Conservation (phyloP, 2,888 invertebrate genomes). For the Folsomia manolachei region DNA sequence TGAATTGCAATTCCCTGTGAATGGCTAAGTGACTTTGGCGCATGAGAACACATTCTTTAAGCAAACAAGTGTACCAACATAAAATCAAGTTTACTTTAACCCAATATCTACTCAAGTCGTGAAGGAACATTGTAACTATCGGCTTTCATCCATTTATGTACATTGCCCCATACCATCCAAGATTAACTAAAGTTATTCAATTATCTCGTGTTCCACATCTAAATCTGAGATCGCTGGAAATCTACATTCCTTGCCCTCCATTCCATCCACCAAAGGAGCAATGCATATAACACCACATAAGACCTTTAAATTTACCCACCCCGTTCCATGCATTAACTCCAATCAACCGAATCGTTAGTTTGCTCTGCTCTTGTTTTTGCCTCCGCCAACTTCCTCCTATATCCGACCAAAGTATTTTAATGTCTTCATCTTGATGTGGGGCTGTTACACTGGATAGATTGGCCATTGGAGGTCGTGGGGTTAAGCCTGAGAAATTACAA, state of each 20-base stretch:
- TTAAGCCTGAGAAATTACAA: not conserved
- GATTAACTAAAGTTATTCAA: conserved; percentile 10
- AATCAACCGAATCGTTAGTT: not conserved
- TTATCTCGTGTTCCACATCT: conserved; percentile 7
- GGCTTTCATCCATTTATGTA: not conserved
- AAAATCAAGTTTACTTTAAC: not conserved
- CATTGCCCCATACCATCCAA: not conserved
- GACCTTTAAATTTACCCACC: too few species aligned
- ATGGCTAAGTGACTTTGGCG: not conserved
- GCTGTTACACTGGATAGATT: not conserved
- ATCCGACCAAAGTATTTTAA: not conserved
- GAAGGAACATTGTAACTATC: too few species aligned
- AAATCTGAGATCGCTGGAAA: not conserved
- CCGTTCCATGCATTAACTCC: not conserved
- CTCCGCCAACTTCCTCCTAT: not conserved
- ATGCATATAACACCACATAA: not conserved
- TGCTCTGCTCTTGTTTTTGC: not conserved
- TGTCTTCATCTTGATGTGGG: not conserved
- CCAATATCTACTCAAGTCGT: not conserved
- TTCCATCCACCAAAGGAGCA: not conserved
- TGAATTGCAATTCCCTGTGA: too few species aligned
- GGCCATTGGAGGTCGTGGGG: not conserved
- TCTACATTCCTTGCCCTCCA: not conserved
- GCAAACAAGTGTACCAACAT: conserved; percentile 13
- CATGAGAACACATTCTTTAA: conserved; percentile 9